Conservation (phyloP, 2,113 vertebrate species). For the Tenrec ecaudatus region DNA sequence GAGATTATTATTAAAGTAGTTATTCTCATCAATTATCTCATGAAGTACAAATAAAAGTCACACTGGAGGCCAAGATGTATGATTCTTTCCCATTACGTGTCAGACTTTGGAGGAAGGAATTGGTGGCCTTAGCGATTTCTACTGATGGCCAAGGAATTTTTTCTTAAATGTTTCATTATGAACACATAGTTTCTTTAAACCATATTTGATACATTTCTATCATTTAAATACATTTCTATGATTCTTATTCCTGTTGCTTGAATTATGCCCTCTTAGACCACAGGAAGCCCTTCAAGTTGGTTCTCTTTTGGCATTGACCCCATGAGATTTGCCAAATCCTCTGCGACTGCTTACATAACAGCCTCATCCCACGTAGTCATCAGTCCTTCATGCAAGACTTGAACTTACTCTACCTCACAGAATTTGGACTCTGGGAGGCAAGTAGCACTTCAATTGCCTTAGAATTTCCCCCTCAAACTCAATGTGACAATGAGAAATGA, state of each 20-base stretch:
- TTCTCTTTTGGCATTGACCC: conserved; percentile 16
- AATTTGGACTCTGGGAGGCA: conserved; percentile 22
- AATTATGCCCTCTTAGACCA: conserved; percentile 1
- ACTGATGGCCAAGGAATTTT: background rate
- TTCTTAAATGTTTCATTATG: background rate
- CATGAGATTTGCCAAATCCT: background rate
- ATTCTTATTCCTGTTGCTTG: conserved; percentile 34
- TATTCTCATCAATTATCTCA: conserved; percentile 21
- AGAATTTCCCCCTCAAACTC: conserved; percentile 66
- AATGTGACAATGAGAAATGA: conserved; percentile 62
- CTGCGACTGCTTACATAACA: background rate
- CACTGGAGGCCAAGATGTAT: background rate
- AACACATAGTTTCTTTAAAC: conserved; percentile 11
- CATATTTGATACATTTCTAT: conserved; percentile 10
- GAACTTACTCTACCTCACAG: conserved; percentile 38
- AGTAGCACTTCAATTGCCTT: conserved; percentile 37
- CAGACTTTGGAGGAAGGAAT: conserved; percentile 44
- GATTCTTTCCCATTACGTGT: background rate
- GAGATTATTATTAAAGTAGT: background rate
- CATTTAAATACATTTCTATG: background rate
- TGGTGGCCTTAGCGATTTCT: background rate
- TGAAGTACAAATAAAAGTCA: conserved; percentile 47
- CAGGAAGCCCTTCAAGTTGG: background rate
- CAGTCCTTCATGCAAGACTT: background rate
- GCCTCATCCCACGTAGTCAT: background rate